phyloP scores from a whole-genome alignment of 2,888 invertebrate genomes.

The Lamellibrachia columna region DNA sequence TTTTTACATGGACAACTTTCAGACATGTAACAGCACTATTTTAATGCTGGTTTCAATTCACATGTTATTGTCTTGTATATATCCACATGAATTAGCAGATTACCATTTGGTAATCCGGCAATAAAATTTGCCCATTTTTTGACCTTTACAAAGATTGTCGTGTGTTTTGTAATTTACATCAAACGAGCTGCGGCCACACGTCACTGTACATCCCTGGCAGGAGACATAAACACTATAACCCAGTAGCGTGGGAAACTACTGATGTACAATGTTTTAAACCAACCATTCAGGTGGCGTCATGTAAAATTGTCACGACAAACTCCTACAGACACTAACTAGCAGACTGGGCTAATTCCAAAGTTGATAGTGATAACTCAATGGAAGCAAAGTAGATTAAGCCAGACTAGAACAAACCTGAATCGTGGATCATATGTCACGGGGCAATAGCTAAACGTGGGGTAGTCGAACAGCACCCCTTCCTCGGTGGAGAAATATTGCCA shows the following conservation, averaged over 20 bases:
- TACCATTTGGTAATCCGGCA: too few species aligned
- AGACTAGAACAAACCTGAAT: background rate
- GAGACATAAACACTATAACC: background rate
- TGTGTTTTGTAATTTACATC: too few species aligned
- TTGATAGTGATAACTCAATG: background rate
- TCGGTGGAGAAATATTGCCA: constrained; percentile 7
- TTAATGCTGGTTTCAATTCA: too few species aligned
- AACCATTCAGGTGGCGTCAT: background rate
- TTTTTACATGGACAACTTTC: too few species aligned
- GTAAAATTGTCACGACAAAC: background rate
- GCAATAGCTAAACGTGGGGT: background rate
- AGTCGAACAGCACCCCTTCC: background rate
- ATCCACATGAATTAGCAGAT: too few species aligned
- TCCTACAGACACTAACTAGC: background rate
- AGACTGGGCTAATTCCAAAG: too few species aligned
- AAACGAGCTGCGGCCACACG: too few species aligned
- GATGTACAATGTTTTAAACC: background rate
- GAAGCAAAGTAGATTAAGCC: background rate
- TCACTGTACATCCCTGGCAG: background rate
- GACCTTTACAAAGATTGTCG: too few species aligned
- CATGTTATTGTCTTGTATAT: too few species aligned
- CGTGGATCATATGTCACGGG: background rate
- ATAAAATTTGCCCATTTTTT: too few species aligned
- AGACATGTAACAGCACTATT: too few species aligned
- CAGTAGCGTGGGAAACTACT: background rate